Base-by-base conservation (phyloP, 2,888 invertebrate genomes). In the Meta bourneti region DNA sequence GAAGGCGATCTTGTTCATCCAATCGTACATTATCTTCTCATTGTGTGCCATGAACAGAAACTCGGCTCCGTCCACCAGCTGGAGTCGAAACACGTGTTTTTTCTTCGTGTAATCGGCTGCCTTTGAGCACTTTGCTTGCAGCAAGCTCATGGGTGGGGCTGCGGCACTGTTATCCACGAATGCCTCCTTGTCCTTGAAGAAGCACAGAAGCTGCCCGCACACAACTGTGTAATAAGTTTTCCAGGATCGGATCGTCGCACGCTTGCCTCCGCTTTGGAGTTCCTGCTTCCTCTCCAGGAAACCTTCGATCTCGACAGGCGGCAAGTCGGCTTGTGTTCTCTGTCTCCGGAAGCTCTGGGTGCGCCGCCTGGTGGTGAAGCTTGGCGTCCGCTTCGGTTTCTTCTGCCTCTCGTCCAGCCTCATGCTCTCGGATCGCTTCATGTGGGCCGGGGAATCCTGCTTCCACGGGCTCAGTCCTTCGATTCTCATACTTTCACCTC, bases 71-170 rank as follows among this genome's bases (percentile, higher is more conserved):
- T 99, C 99, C 0, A 97, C 97, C 93, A 98, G 96, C 83, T 96
- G 96, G 90, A 99, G 95, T 77, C 99, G 96, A 96, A 98, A 98
- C 61, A 99, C 98, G 94, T 98, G 96, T 94, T 98, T 98, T 94
- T 98, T 97, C 95, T 99, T 99, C 16, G 98, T 98, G 95, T 99
- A 99, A 95, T 99, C 98, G 52, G 97, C 97, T 1, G 99, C 99
- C 9, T 97, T 96, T 89, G 97, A 97, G 95, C 98, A 99, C 74
- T 96, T 96, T 0, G 98, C 98, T 95, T 97, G 96, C 94, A 95
- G 94, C 84, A 96, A 94, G 93, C 97, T 97, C 51, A 98, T 97
- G 0, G 98, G 97, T 0, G 98, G 97, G 4, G 97, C 97, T 0
- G 97, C 97, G 0, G 98, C 98, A 95, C 98, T 97, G 94, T 98